phyloP scores from a whole-genome alignment of 2,113 vertebrate species.

The Leuciscus idus region DNA sequence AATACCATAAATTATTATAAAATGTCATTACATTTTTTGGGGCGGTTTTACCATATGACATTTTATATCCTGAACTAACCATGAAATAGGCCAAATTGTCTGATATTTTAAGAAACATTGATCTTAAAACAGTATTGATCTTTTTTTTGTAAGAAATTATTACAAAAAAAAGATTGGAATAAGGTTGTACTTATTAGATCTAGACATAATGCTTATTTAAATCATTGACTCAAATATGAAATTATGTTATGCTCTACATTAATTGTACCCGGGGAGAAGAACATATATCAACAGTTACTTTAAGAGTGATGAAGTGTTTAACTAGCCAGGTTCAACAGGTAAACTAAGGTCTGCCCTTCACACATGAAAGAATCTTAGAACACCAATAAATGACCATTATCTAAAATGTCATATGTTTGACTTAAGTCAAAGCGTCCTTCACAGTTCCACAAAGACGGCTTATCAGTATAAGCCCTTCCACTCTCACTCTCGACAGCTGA shows the following conservation, averaged over 20 bases:
- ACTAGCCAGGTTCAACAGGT: slow-evolving; percentile 16
- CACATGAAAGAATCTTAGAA: slow-evolving; percentile 19
- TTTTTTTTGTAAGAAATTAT: background rate
- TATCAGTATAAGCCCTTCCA: background rate
- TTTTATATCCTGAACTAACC: background rate
- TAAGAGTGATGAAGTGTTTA: slow-evolving; percentile 23
- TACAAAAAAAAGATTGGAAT: background rate
- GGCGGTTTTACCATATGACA: background rate
- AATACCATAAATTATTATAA: too few species aligned
- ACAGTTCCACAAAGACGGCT: background rate
- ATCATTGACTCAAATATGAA: background rate
- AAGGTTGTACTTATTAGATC: background rate
- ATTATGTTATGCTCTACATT: slow-evolving; percentile 20
- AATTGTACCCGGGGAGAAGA: slow-evolving; percentile 24
- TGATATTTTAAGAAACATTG: background rate
- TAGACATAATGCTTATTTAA: background rate
- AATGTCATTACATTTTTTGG: too few species aligned
- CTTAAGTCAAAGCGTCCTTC: background rate
- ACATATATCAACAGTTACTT: slow-evolving; percentile 38
- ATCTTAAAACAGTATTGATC: background rate
- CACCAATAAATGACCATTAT: slow-evolving; percentile 22
- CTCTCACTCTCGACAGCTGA: background rate
- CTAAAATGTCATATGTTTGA: slow-evolving; percentile 1
- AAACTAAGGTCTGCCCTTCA: slow-evolving; percentile 11
- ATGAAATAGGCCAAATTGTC: background rate